Evolutionary conservation across 2,113 vertebrate genomes (phyloP).

Genomic region (Ovis canadensis): DNA sequence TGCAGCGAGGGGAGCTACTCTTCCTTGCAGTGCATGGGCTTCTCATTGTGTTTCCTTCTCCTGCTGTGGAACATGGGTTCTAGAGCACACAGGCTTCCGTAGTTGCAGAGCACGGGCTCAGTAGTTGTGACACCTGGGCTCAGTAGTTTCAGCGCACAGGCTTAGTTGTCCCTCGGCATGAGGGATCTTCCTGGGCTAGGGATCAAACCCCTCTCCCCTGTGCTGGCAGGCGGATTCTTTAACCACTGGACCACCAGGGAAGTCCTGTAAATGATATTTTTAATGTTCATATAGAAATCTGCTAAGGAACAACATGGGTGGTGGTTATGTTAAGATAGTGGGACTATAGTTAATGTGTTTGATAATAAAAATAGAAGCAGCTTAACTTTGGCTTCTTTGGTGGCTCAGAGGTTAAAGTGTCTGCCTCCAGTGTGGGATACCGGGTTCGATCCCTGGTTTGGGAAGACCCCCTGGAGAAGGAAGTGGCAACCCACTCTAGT

Average conservation of each 20-base stretch:
- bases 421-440: no score
- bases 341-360: not conserved
- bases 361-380: not conserved
- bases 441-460: no score
- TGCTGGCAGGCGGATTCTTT: not conserved
- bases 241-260: not conserved
- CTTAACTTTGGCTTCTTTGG: not conserved
- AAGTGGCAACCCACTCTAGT: no score
- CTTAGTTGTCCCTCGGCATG: not conserved
- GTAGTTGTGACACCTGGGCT: not conserved
- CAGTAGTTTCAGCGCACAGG: not conserved
- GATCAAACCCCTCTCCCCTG: not conserved
- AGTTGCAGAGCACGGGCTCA: not conserved
- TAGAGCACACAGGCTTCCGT: not conserved
- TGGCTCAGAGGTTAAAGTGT: no score
- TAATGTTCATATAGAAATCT: not conserved
- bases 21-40: not conserved
- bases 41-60: not conserved
- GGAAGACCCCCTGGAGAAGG: no score
- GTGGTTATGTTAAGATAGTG: not conserved
- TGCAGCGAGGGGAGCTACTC: not conserved
- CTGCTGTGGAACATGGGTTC: not conserved
- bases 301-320: not conserved
- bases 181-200: not conserved
- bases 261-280: not conserved